Conservation (phyloP, 2,797 vertebrate species). For the Crax fasciolata region DNA sequence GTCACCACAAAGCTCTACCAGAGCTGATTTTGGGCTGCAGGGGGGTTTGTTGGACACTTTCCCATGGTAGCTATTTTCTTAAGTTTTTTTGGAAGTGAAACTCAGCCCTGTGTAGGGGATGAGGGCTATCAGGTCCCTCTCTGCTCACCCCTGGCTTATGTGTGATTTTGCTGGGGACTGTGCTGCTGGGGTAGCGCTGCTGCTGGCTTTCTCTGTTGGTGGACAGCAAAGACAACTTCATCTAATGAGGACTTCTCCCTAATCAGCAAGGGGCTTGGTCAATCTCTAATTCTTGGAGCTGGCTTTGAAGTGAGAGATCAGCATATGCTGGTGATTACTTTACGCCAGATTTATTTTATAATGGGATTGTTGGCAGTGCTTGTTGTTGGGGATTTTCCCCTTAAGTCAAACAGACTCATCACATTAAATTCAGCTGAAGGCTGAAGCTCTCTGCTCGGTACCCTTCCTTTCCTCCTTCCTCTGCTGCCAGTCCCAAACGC, state of each 20-base stretch:
- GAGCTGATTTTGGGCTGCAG: neutral
- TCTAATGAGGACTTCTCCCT: neutral
- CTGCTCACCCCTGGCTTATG: neutral
- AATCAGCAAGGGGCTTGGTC: neutral
- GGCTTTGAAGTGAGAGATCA: neutral
- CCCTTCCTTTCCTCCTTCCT: neutral
- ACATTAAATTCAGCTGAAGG: slow-evolving; percentile 19
- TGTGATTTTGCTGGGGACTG: fast-evolving
- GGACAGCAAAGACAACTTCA: neutral
- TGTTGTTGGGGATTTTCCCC: slow-evolving; percentile 16
- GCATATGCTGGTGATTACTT: slow-evolving; percentile 27
- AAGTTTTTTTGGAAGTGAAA: neutral
- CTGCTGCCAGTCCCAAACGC: neutral
- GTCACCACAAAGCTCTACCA: neutral
- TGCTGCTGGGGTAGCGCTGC: neutral
- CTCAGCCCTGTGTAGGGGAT: neutral
- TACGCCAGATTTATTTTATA: slow-evolving; percentile 21
- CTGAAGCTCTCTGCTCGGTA: neutral
- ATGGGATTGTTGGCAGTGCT: slow-evolving; percentile 13
- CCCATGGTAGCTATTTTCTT: neutral
- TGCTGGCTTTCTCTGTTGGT: neutral
- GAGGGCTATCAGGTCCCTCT: neutral
- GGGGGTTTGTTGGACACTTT: neutral
- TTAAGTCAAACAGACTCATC: slow-evolving; percentile 17
- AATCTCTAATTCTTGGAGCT: slow-evolving; percentile 12